Conservation (phyloP, 2,888 invertebrate genomes). For the Dolichomitus sp. region DNA sequence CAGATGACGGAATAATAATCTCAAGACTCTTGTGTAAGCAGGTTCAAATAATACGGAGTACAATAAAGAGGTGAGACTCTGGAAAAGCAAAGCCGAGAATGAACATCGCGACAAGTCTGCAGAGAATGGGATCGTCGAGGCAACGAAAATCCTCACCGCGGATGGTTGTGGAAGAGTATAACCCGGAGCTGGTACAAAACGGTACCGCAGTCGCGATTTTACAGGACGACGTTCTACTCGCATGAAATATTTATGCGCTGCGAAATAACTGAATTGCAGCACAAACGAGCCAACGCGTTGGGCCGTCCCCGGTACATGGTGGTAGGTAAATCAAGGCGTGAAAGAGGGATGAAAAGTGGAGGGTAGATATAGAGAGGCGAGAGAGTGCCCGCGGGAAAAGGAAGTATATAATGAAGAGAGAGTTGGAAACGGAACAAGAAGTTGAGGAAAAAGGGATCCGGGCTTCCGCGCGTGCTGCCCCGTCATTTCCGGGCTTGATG, state of each 20-base stretch:
- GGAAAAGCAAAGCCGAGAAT: neutral
- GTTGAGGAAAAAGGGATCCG: slow-evolving; percentile 59
- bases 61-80: slow-evolving; percentile 9
- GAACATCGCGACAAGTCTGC: slow-evolving; percentile 63
- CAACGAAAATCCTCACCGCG: slow-evolving; percentile 43
- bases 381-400: slow-evolving; percentile 54
- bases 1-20: neutral
- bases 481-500: slow-evolving; percentile 73
- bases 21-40: neutral
- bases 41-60: slow-evolving; percentile 40
- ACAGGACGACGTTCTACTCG: slow-evolving; percentile 67
- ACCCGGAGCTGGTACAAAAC: slow-evolving; percentile 28
- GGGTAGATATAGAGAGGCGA: slow-evolving; percentile 38
- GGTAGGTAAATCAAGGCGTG: slow-evolving; percentile 73
- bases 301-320: slow-evolving; percentile 18
- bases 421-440: slow-evolving; percentile 53
- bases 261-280: slow-evolving; percentile 79
- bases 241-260: slow-evolving; percentile 80
- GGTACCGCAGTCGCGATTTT: slow-evolving; percentile 51
- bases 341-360: slow-evolving; percentile 65
- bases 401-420: slow-evolving; percentile 45
- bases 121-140: slow-evolving; percentile 71
- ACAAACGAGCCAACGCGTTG: slow-evolving; percentile 74
- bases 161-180: slow-evolving; percentile 62
- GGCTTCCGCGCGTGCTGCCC: slow-evolving; percentile 73